These are phyloP conservation scores for Callyntrura sp. DNA, from an alignment of 2,888 invertebrate genomes.

Conservation along the genomic window DNA sequence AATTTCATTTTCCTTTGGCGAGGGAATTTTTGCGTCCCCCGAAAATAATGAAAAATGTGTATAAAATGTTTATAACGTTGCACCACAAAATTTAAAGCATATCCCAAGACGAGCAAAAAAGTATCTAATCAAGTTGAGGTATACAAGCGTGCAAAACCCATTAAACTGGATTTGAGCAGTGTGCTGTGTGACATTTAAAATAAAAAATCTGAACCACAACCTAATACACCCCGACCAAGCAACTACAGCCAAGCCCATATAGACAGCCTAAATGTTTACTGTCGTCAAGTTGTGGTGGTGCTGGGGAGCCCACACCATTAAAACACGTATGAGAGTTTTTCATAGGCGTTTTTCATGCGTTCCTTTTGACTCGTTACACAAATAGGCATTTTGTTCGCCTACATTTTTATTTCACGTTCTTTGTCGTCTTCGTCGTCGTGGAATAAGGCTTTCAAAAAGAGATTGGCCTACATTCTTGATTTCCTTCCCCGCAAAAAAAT, in stretches of 20 bases:
- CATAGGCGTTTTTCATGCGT: slow-evolving; percentile 39
- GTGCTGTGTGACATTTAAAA: slow-evolving; percentile 26
- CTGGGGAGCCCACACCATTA: slow-evolving; percentile 26
- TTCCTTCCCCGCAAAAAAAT: slow-evolving; percentile 61
- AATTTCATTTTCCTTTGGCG: slow-evolving; percentile 13
- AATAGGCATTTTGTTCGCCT: slow-evolving; percentile 24
- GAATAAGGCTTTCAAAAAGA: slow-evolving; percentile 70
- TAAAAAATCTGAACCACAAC: slow-evolving; percentile 47
- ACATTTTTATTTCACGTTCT: slow-evolving; percentile 57
- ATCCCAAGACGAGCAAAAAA: neutral
- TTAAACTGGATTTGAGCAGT: slow-evolving; percentile 35
- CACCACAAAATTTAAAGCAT: neutral
- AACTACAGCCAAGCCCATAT: neutral
- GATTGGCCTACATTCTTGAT: slow-evolving; percentile 71
- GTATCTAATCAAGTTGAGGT: slow-evolving; percentile 39
- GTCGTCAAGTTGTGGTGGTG: slow-evolving; percentile 26
- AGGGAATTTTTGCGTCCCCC: neutral
- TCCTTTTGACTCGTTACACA: slow-evolving; percentile 18
- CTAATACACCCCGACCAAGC: neutral
- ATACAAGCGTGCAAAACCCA: slow-evolving; percentile 38
- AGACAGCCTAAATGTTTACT: slow-evolving; percentile 7
- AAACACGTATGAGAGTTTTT: slow-evolving; percentile 22
- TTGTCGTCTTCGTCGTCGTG: slow-evolving; percentile 42
- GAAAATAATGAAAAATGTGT: neutral
- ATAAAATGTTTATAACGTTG: neutral